Percentiles rank a stretch among this genome's conserved stretches.
phyloP scores from a whole-genome alignment of 2,797 vertebrate species.

The Sebastes variabilis region DNA sequence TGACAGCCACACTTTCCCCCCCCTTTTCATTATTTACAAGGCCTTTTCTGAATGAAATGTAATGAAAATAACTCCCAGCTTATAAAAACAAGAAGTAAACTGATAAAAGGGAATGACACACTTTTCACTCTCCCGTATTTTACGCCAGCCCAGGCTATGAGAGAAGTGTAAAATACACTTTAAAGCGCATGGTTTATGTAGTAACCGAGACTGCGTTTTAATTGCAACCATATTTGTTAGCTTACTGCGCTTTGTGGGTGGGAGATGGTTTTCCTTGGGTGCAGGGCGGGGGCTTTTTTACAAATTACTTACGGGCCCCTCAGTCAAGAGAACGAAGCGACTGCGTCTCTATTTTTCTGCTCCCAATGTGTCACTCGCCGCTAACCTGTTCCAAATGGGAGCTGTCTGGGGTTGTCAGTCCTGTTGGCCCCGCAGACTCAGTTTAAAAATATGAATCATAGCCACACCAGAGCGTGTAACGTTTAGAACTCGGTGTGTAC shows the following conservation, averaged over 20 bases:
- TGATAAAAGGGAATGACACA: constrained; percentile 14
- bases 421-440: constrained; percentile 1
- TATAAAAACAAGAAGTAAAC: constrained; percentile 6
- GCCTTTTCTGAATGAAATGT: constrained; percentile 16
- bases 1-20: not conserved
- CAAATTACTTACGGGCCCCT: constrained; percentile 29
- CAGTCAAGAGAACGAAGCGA: constrained; percentile 3
- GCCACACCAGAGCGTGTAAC: constrained; percentile 7
- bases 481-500: constrained; percentile 3
- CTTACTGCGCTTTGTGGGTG: constrained; percentile 38
- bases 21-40: not conserved
- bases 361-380: constrained; percentile 43
- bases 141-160: not conserved
- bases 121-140: constrained; percentile 22
- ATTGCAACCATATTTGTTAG: constrained; percentile 62
- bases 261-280: constrained; percentile 37
- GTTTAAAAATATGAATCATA: constrained; percentile 53
- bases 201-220: constrained; percentile 52
- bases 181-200: constrained; percentile 41
- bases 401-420: constrained; percentile 19
- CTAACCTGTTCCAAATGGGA: constrained; percentile 51
- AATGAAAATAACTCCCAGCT: constrained; percentile 4
- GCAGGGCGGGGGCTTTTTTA: constrained; percentile 37
- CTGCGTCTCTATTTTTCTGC: constrained; percentile 45
- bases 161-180: constrained; percentile 16